A percentile compares a stretch with the other conserved stretches of the same genome.
These are phyloP conservation scores for Drosophila acutilabella DNA, from an alignment of 2,888 invertebrate species.

Conservation along the genomic window DNA sequence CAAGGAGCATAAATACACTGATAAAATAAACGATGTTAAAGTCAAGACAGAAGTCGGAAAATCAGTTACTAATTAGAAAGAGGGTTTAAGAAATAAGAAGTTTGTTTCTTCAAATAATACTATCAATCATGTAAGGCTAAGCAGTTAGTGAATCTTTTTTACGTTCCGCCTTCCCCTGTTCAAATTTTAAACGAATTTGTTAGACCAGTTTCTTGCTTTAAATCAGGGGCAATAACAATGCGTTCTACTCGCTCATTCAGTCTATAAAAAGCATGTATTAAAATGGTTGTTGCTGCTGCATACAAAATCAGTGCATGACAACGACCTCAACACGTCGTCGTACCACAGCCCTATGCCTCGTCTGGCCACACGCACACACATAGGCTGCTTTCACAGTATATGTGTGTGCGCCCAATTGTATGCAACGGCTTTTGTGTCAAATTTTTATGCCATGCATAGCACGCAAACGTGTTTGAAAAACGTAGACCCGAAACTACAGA, in stretches of 20 bases:
- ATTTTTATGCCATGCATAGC: slow-evolving; percentile 77
- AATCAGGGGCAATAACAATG: slow-evolving; percentile 1
- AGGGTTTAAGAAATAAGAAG: no score
- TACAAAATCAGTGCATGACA: slow-evolving; percentile 70
- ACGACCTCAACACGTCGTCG: slow-evolving; percentile 63
- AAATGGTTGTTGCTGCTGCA: slow-evolving; percentile 61
- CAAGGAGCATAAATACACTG: slow-evolving; percentile 9
- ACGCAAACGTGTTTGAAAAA: slow-evolving; percentile 75
- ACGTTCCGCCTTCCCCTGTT: not conserved
- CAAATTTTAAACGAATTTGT: not conserved
- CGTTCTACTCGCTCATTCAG: slow-evolving; percentile 5
- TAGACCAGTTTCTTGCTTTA: slow-evolving; percentile 3
- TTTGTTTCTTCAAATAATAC: no score
- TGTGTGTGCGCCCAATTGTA: slow-evolving; percentile 62
- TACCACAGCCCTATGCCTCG: slow-evolving; percentile 28
- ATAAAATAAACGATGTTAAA: not conserved
- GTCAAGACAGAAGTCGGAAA: not conserved
- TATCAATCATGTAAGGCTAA: not conserved
- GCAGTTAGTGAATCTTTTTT: not conserved
- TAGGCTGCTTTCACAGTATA: slow-evolving; percentile 17
- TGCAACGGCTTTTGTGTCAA: slow-evolving; percentile 78
- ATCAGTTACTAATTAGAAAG: no score
- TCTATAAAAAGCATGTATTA: slow-evolving; percentile 41
- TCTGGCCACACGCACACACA: slow-evolving; percentile 36
- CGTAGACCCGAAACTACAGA: slow-evolving; percentile 71